Evolutionary conservation across 2,888 invertebrate species (phyloP).

Genomic region (Ariolimax columbianus): DNA sequence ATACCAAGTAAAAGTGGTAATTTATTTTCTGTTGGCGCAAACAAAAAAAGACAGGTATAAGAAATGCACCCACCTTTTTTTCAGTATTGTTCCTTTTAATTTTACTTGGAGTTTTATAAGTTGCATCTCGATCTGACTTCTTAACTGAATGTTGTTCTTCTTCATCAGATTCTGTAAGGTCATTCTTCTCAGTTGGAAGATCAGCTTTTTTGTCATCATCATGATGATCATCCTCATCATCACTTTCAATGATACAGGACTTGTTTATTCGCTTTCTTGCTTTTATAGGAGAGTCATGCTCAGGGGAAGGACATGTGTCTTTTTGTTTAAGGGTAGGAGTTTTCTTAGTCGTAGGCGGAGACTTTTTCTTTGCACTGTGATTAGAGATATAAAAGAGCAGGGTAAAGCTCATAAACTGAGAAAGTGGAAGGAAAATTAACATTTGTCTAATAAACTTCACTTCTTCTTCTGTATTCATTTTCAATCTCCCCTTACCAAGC

Average conservation of each 20-base stretch:
- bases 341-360: background rate
- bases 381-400: background rate
- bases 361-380: slow-evolving; percentile 4
- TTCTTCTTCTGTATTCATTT: no score
- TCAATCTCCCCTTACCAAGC: no score
- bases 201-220: slow-evolving; percentile 7
- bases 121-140: background rate
- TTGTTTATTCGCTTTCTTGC: slow-evolving; percentile 58
- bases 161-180: background rate
- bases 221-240: slow-evolving; percentile 60
- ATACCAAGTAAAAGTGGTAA: no score
- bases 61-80: background rate
- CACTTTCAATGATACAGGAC: slow-evolving; percentile 67
- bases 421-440: no score
- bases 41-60: no score
- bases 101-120: slow-evolving; percentile 6
- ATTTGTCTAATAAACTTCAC: no score
- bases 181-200: background rate
- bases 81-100: background rate
- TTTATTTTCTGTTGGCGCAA: no score
- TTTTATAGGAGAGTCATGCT: slow-evolving; percentile 62
- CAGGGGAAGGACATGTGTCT: slow-evolving; percentile 56
- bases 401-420: no score
- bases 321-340: slow-evolving; percentile 55
- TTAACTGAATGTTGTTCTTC: background rate